Evolutionary conservation across 2,888 invertebrate species (phyloP).

Genomic region (Drosophila neotestacea): DNA sequence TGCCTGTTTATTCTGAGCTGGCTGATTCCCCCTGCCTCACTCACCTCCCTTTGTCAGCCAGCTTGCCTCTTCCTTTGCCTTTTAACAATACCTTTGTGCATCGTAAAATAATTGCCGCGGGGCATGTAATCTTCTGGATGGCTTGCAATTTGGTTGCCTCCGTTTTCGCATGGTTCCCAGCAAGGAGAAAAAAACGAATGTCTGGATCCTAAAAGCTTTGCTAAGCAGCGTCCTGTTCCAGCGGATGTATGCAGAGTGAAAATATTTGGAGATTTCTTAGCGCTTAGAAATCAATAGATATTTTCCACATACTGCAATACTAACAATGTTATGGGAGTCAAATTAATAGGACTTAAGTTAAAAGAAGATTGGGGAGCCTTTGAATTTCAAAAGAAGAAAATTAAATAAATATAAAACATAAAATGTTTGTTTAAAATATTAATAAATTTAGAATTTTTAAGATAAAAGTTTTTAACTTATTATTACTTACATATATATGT

Average conservation of each 20-base stretch:
- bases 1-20: constrained; percentile 54
- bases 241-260: constrained; percentile 48
- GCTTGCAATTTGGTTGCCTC: constrained; percentile 65
- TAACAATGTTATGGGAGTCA: constrained; percentile 9
- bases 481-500: too few species aligned
- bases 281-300: constrained; percentile 39
- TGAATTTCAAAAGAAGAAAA: neutral
- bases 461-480: too few species aligned
- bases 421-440: too few species aligned
- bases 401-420: neutral
- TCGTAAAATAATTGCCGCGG: constrained; percentile 83
- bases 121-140: constrained; percentile 73
- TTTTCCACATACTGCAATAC: constrained; percentile 12
- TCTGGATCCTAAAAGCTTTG: constrained; percentile 36
- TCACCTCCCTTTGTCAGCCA: constrained; percentile 8
- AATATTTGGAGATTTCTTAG: constrained; percentile 37
- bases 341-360: neutral
- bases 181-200: constrained; percentile 15
- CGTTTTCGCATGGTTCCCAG: constrained; percentile 37
- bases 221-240: constrained; percentile 29
- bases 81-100: constrained; percentile 85
- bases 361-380: neutral
- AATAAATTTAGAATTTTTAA: too few species aligned
- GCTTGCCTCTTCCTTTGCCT: constrained; percentile 37
- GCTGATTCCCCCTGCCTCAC: constrained; percentile 7